phyloP scores from a whole-genome alignment of 1,140 invertebrate species.

The Musca vetustissima region DNA sequence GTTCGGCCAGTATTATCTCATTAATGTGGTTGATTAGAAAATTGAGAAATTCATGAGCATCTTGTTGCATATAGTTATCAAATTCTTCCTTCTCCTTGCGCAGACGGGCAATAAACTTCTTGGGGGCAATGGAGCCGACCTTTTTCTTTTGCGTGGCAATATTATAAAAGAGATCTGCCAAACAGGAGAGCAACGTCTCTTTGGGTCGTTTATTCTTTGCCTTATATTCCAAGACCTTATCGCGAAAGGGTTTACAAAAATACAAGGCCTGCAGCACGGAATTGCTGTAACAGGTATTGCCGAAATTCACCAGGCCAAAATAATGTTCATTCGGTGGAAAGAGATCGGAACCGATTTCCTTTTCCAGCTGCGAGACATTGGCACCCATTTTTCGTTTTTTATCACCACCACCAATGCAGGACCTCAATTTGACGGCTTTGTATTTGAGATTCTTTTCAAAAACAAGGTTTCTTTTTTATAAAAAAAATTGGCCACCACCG shows the following conservation, averaged over 20 bases:
- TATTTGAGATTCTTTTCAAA: conserved; percentile 9
- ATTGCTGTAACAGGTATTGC: conserved; percentile 99
- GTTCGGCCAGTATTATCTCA: conserved; percentile 87
- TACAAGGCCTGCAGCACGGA: conserved; percentile 99
- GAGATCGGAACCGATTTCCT: conserved; percentile 95
- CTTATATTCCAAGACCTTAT: conserved; percentile 98
- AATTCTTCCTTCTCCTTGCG: conserved; percentile 99
- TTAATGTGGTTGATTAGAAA: conserved; percentile 97
- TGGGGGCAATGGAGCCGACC: conserved; percentile 98
- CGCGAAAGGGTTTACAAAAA: conserved; percentile 98
- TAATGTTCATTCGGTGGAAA: conserved; percentile 98
- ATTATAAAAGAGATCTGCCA: conserved; percentile 98
- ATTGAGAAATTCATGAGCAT: conserved; percentile 99
- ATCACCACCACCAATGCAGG: not conserved
- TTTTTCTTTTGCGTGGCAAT: conserved; percentile 99
- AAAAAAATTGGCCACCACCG: too few relatives aligned
- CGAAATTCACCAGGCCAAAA: conserved; percentile 99
- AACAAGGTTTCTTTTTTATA: too few relatives aligned
- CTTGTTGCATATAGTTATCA: conserved; percentile 99
- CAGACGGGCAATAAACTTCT: conserved; percentile 97
- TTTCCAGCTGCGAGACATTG: conserved; percentile 96
- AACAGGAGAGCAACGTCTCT: conserved; percentile 95
- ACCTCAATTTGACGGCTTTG: not conserved
- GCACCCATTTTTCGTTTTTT: conserved; percentile 68
- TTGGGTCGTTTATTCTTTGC: conserved; percentile 96